Percentiles rank a stretch among this genome's conserved stretches.
phyloP scores from a whole-genome alignment of 2,888 invertebrate genomes.

The Notodonta dromedarius region DNA sequence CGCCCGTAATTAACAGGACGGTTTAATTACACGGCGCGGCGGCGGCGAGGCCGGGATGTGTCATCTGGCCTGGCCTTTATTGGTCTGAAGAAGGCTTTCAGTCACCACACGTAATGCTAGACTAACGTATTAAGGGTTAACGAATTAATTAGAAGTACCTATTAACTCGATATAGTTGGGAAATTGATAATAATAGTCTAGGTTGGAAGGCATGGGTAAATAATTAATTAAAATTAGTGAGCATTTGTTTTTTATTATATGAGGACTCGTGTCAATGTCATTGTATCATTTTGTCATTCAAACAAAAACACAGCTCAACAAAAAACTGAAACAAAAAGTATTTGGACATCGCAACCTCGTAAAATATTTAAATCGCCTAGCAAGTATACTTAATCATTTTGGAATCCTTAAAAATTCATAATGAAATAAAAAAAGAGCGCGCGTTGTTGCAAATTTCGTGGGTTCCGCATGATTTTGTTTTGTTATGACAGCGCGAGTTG shows the following conservation, averaged over 20 bases:
- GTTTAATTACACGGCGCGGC: slow-evolving; percentile 27
- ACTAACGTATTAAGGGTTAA: slow-evolving; percentile 34
- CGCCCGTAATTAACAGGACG: slow-evolving; percentile 27
- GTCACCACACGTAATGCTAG: slow-evolving; percentile 35
- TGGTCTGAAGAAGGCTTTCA: slow-evolving; percentile 21
- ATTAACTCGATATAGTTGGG: neutral
- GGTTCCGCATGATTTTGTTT: slow-evolving; percentile 75
- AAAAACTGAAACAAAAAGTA: neutral
- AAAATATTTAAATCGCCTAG: slow-evolving; percentile 28
- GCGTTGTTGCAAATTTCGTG: slow-evolving; percentile 62
- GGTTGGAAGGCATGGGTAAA: no score
- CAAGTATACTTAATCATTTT: slow-evolving; percentile 38
- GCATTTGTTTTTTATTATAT: no score
- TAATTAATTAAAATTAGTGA: no score
- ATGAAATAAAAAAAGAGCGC: slow-evolving; percentile 38
- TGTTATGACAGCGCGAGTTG: slow-evolving; percentile 82
- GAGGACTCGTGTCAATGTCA: no score
- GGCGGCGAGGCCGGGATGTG: slow-evolving; percentile 15
- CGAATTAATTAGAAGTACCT: slow-evolving; percentile 19
- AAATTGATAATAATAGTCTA: no score
- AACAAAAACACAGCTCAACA: neutral
- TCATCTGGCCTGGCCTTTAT: slow-evolving; percentile 5
- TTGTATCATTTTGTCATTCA: no score
- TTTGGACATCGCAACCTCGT: neutral
- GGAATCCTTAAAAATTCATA: slow-evolving; percentile 37